These are phyloP conservation scores for Coregonus clupeaformis DNA, from an alignment of 2,113 vertebrate genomes.

Conservation along the genomic window DNA sequence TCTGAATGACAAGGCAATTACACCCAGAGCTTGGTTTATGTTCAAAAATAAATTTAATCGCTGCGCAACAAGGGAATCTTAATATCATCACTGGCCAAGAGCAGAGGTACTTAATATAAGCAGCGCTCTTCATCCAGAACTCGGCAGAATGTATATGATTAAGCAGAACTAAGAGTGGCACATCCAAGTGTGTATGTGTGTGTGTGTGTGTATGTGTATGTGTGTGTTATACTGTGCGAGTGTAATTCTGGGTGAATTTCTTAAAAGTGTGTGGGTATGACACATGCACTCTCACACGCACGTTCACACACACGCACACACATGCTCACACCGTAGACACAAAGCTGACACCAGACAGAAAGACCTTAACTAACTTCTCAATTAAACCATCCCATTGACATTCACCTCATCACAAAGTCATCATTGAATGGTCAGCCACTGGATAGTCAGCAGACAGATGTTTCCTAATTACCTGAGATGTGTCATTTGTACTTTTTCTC, in stretches of 20 bases:
- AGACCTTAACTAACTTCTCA: constrained; percentile 10
- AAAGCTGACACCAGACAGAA: not conserved
- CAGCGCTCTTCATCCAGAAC: not conserved
- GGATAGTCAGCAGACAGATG: not conserved
- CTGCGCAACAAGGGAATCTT: constrained; percentile 26
- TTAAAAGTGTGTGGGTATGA: not conserved
- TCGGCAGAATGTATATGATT: constrained; percentile 19
- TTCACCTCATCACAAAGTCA: constrained; percentile 22
- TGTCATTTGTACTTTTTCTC: not conserved
- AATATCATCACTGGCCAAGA: constrained; percentile 8
- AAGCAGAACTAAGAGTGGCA: constrained; percentile 4
- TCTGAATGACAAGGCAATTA: constrained; percentile 39
- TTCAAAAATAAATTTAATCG: constrained; percentile 35
- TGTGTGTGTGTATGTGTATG: constrained; percentile 10
- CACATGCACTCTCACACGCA: not conserved
- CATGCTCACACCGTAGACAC: not conserved
- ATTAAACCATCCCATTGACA: constrained; percentile 34
- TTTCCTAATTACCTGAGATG: not conserved
- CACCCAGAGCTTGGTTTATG: constrained; percentile 29
- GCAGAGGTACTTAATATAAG: constrained; percentile 16
- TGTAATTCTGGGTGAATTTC: not conserved
- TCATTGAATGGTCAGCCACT: constrained; percentile 17
- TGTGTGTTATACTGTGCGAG: not conserved
- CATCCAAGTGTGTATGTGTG: not conserved
- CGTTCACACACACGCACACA: no score